Conservation (phyloP, 37 sponge, comb jelly and placozoan genomes). For the Lycopodina hypogea region DNA sequence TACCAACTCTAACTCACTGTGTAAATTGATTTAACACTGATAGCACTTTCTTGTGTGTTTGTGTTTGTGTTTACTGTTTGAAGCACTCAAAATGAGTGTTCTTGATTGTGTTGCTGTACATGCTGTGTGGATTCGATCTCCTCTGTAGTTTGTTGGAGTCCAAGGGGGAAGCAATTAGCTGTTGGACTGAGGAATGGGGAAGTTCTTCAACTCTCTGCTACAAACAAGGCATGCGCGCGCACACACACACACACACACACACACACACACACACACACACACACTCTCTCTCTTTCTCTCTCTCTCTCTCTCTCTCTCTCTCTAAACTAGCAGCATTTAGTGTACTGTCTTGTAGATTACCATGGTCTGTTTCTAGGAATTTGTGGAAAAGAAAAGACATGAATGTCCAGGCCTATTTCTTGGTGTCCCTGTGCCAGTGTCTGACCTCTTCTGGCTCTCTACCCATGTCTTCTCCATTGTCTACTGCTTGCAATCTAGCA, state of each 20-base stretch:
- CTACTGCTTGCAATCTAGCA: constrained; percentile 23
- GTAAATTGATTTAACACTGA: too few relatives aligned
- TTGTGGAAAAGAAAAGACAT: constrained; percentile 30
- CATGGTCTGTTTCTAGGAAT: constrained; percentile 17
- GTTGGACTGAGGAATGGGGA: constrained; percentile 66
- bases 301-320: too few relatives aligned
- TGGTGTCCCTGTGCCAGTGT: constrained; percentile 21
- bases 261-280: too few relatives aligned
- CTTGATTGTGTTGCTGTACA: neutral
- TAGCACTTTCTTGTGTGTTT: too few relatives aligned
- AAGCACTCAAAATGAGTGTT: too few relatives aligned
- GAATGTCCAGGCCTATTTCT: constrained; percentile 27
- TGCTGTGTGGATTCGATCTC: neutral
- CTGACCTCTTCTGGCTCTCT: constrained; percentile 68
- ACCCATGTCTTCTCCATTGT: constrained; percentile 65
- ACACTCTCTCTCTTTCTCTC: too few relatives aligned
- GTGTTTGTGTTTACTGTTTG: too few relatives aligned
- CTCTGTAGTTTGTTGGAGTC: constrained; percentile 82
- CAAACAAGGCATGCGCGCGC: too few relatives aligned
- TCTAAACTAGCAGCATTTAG: too few relatives aligned
- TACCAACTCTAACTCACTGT: too few relatives aligned
- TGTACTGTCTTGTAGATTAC: neutral
- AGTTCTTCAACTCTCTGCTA: constrained; percentile 43
- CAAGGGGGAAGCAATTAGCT: constrained; percentile 89
- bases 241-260: too few relatives aligned